Base-by-base conservation (phyloP, 2,888 invertebrate genomes). In the Oscheius myriophilus region DNA sequence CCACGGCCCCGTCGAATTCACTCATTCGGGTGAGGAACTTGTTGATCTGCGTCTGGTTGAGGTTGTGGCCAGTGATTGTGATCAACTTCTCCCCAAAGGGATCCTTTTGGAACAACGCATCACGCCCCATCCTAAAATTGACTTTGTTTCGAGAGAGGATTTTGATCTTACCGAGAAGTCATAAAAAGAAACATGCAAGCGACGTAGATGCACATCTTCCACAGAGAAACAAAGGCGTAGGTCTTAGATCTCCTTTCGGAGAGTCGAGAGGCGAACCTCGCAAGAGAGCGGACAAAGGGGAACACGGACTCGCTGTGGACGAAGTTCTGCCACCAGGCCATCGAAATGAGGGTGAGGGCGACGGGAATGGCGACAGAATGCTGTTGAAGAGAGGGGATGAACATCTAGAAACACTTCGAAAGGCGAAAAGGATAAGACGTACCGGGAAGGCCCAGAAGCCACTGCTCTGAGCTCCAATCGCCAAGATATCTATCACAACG, bases 241-340 rank as follows among this genome's bases (percentile, higher is more conserved):
- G 92, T 92, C 87, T 94, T 95, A 85, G 95, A 95, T 59, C 95
- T 91, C 0, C 93, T 92, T 65, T 91, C 89, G 72, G 91, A 91
- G 75, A 96, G 89, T 64, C 93, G 91, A 63, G 72, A 72, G 58
- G 82, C 72, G 82, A 81, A 63, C 75, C 73, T 55, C 41, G 78
- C 78, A 39, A 84, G 55, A 7, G 70, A 49, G 51, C 83, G 85
- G 84, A 87, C 75, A 18, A 81, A 82, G 11, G 81, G 92, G 73
- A 95, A 90, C 0, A 93, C 92, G 67, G 95, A 94, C 82, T 93
- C 91, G 69, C 91, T 90, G 69, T 93, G 92, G 0, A 95, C 93
- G 87, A 93, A 97, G 88, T 97, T 97, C 88, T 97, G 96, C 97
- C 97, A 97, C 95, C 96, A 96, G 26, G 94, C 93, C 46, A 93